Evolutionary conservation across 2,888 invertebrate genomes (phyloP).

Genomic region (Halocaridina rubra): DNA sequence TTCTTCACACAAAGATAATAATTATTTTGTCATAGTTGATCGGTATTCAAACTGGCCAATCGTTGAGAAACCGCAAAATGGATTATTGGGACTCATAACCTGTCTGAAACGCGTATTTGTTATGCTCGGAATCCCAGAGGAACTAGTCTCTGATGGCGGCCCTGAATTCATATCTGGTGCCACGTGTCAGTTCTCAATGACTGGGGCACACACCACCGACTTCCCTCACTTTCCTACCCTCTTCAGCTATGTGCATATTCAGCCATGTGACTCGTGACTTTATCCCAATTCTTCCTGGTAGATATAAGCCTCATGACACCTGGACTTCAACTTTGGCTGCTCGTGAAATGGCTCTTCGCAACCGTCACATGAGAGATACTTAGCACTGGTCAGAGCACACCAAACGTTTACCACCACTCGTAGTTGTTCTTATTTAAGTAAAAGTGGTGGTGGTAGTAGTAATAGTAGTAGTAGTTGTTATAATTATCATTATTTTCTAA

Average conservation of each 20-base stretch:
- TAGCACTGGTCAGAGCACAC: background rate
- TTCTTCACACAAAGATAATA: too few relatives aligned
- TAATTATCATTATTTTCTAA: too few relatives aligned
- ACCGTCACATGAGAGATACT: background rate
- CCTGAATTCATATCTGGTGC: too few relatives aligned
- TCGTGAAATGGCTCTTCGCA: slow-evolving; percentile 4
- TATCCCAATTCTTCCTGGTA: slow-evolving; percentile 9
- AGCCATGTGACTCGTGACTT: slow-evolving; percentile 19
- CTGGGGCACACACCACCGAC: background rate
- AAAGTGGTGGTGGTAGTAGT: too few relatives aligned
- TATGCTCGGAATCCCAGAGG: background rate
- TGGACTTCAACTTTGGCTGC: background rate
- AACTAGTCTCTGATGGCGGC: too few relatives aligned
- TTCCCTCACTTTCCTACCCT: background rate
- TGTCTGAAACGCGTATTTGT: background rate
- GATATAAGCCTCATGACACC: too few relatives aligned
- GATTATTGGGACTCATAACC: background rate
- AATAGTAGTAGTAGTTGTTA: too few relatives aligned
- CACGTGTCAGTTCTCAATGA: background rate
- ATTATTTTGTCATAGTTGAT: slow-evolving; percentile 24
- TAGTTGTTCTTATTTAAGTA: too few relatives aligned
- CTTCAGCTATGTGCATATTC: slow-evolving; percentile 7
- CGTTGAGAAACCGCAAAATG: background rate
- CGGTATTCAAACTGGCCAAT: slow-evolving; percentile 25
- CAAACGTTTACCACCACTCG: background rate